A percentile compares a stretch with the other conserved stretches of the same genome.
phyloP scores from a whole-genome alignment of 2,797 vertebrate genomes.

The Coreius guichenoti region DNA sequence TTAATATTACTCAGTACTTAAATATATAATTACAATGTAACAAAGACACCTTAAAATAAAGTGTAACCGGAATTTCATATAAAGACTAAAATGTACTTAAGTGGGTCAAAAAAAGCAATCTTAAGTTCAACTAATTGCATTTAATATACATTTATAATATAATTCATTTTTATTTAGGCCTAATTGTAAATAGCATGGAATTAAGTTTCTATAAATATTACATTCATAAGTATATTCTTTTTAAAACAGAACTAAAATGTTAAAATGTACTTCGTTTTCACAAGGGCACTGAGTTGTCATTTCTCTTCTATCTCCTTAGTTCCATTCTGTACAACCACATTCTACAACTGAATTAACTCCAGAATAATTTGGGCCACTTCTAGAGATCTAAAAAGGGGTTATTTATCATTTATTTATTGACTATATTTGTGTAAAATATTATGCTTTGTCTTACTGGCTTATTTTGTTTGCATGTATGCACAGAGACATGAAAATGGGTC shows the following conservation, averaged over 20 bases:
- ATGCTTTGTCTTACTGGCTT: neutral
- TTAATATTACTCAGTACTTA: no score
- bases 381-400: neutral
- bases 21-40: no score
- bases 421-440: conserved; percentile 30
- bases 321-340: neutral
- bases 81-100: neutral
- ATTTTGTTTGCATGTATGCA: conserved; percentile 18
- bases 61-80: neutral
- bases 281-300: neutral
- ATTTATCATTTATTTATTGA: neutral
- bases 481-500: conserved; percentile 65
- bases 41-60: no score
- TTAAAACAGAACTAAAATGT: neutral
- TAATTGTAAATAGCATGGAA: neutral
- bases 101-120: neutral
- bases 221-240: neutral
- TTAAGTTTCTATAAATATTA: neutral
- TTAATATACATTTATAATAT: neutral
- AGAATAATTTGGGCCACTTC: neutral
- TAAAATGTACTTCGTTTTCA: no score
- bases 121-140: neutral
- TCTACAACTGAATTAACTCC: neutral
- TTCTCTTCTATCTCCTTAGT: neutral
- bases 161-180: neutral